phyloP scores from a whole-genome alignment of 2,888 invertebrate genomes.

The Sabatieria punctata region DNA sequence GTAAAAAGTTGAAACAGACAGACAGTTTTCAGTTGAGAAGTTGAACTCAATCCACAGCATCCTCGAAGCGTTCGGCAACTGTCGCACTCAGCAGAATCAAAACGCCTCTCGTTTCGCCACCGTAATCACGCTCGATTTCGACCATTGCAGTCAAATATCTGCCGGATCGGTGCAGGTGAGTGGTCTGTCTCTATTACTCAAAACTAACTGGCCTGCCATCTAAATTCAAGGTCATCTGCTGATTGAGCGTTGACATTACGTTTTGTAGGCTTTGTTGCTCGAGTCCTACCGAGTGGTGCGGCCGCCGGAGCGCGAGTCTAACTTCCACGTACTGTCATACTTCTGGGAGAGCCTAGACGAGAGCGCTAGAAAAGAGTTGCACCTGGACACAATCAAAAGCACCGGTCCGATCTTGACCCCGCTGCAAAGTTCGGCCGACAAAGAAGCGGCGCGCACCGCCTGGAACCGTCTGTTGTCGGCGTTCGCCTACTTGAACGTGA shows the following conservation, averaged over 20 bases:
- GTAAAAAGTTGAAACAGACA: neutral
- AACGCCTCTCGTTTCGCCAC: constrained; percentile 79
- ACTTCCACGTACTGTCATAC: constrained; percentile 51
- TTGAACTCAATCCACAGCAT: constrained; percentile 62
- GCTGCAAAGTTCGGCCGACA: constrained; percentile 58
- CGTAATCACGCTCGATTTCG: constrained; percentile 80
- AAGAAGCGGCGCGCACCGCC: constrained; percentile 54
- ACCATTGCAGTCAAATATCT: constrained; percentile 56
- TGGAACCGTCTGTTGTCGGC: constrained; percentile 62
- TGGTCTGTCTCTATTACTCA: no score
- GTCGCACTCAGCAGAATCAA: constrained; percentile 61
- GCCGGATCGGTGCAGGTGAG: constrained; percentile 12
- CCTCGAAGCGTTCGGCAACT: constrained; percentile 74
- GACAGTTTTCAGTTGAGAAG: constrained; percentile 56
- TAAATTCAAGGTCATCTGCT: no score
- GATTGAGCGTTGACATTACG: no score
- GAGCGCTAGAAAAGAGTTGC: constrained; percentile 48
- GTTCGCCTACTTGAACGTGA: constrained; percentile 55
- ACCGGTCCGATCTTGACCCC: constrained; percentile 62
- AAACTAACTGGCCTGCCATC: no score
- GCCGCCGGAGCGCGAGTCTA: constrained; percentile 52
- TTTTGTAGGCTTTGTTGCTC: constrained; percentile 48
- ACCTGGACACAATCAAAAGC: constrained; percentile 55
- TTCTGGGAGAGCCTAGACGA: constrained; percentile 47
- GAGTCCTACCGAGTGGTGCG: constrained; percentile 56